These are phyloP conservation scores for Lycaon pictus DNA, from an alignment of 2,113 vertebrate genomes.

Conservation along the genomic window DNA sequence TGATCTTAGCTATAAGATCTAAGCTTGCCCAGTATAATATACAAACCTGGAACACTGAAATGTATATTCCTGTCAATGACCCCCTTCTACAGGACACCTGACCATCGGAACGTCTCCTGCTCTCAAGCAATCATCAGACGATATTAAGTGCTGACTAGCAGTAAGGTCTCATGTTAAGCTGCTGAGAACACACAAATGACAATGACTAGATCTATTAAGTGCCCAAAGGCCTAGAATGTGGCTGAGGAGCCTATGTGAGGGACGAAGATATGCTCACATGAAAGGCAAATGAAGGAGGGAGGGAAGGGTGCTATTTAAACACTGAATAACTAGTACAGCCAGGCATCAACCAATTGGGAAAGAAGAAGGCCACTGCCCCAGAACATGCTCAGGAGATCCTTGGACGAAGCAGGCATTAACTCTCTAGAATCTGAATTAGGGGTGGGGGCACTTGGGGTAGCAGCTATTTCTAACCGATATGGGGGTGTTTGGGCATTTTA, in stretches of 20 bases:
- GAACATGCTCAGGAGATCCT: neutral
- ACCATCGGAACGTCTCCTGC: neutral
- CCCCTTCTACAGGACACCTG: neutral
- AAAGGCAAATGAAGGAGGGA: neutral
- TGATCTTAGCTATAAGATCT: neutral
- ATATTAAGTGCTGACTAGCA: too few relatives aligned
- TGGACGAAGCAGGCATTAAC: too few relatives aligned
- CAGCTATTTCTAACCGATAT: neutral
- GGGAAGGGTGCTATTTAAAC: neutral
- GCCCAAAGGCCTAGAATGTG: neutral
- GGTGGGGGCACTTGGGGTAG: neutral
- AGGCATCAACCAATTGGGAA: neutral
- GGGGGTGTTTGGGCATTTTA: neutral
- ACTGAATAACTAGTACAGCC: neutral
- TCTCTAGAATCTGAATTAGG: neutral
- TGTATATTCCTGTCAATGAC: neutral
- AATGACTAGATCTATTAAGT: neutral
- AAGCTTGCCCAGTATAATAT: neutral
- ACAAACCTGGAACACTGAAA: neutral
- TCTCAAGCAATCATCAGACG: neutral
- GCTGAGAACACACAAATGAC: neutral
- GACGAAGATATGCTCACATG: neutral
- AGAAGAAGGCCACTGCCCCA: neutral
- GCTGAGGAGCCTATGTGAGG: neutral
- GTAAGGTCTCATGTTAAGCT: neutral